Base-by-base conservation (phyloP, 2,888 invertebrate genomes). In the Mesodorylaimus sp. region DNA sequence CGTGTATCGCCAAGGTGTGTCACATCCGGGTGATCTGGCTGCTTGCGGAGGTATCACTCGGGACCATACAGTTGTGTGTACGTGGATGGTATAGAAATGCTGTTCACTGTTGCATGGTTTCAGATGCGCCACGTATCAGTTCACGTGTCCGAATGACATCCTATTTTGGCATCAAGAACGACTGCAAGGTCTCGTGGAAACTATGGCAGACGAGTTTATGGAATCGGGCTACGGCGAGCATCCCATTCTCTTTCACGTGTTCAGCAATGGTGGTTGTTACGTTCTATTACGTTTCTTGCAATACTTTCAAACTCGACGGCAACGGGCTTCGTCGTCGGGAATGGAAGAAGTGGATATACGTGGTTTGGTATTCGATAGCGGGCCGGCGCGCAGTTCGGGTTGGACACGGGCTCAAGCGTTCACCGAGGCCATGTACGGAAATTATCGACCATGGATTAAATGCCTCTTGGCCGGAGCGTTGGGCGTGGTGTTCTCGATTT, bases 241-340 rank as follows among this genome's bases (percentile, higher is more conserved):
- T 66, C 80, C 80, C 3, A 73, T 81, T 48, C 75, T 81, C 54
- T 76, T 81, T 62, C 81, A 81, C 60, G 74, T 78, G 50, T 81
- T 81, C 64, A 80, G 80, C 54, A 81, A 81, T 62, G 79, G 80
- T n/a, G 81, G 81, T 23, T 45, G 45, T 29, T 5, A 5, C 10
- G 16, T 27, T 16, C 26, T 44, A 26, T 32, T 32, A 16, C 7
- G 32, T 32, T 10, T 32, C 10, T 32, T 32, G 10, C 10, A 32
- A 32, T 32, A 7, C 10, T 16, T 32, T 7, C 7, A 32, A 32
- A 32, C 7, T 16, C 7, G 16, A 16, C 32, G 16, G 16, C n/a
- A n/a, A n/a, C n/a, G n/a, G n/a, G n/a, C n/a, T n/a, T n/a, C n/a
- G n/a, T n/a, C n/a, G n/a, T n/a, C n/a, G n/a, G n/a, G n/a, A n/a